These are phyloP conservation scores for Butorides virescens DNA, from an alignment of 2,113 vertebrate genomes.

Conservation along the genomic window DNA sequence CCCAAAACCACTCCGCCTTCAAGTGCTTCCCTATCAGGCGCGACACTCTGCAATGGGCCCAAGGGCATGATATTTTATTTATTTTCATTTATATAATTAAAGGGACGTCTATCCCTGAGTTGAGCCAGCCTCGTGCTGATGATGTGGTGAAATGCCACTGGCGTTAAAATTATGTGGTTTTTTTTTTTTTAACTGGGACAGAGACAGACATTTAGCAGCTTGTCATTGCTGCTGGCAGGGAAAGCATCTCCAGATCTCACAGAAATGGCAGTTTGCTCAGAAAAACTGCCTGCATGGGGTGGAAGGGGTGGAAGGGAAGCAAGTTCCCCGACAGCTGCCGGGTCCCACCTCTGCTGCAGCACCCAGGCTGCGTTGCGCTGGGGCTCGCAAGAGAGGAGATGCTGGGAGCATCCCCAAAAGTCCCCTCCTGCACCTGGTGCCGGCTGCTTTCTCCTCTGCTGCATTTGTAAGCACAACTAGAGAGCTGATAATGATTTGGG, in stretches of 20 bases:
- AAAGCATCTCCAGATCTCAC: not conserved
- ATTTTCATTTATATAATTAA: not conserved
- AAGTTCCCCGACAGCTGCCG: not conserved
- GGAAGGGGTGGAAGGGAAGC: not conserved
- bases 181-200: not conserved
- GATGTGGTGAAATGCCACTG: not conserved
- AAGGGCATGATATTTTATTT: not conserved
- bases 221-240: not conserved
- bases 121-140: not conserved
- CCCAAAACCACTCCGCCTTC: not conserved
- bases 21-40: not conserved
- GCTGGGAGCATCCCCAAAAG: not conserved
- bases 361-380: rapidly evolving
- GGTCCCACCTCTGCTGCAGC: not conserved
- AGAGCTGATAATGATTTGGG: not conserved
- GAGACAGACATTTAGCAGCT: not conserved
- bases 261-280: not conserved
- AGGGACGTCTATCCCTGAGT: not conserved
- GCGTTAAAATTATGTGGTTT: not conserved
- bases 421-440: not conserved
- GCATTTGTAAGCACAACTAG: not conserved
- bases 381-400: rapidly evolving
- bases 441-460: not conserved
- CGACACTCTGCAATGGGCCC: not conserved
- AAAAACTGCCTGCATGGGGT: not conserved